A percentile compares a stretch with the other conserved stretches of the same genome.
Conservation (phyloP, 1,140 invertebrate genomes). For the Papilio aristodemus region DNA sequence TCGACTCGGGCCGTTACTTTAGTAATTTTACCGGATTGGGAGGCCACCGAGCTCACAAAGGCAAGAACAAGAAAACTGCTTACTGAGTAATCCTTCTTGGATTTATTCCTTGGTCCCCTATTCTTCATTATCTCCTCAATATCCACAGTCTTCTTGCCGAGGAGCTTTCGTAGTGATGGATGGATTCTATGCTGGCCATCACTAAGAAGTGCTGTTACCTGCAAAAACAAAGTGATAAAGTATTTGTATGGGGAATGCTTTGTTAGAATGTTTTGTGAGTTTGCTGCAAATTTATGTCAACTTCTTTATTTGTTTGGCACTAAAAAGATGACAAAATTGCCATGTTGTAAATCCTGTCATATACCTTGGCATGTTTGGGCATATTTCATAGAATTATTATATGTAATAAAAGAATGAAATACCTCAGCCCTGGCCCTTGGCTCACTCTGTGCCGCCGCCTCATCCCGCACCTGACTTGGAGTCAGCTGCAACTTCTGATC, state of each 20-base stretch:
- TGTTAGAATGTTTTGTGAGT: no score
- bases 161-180: slow-evolving; percentile 85
- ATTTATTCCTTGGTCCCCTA: slow-evolving; percentile 71
- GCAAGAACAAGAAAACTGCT: slow-evolving; percentile 33
- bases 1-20: no score
- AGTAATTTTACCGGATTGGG: no score
- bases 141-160: slow-evolving; percentile 81
- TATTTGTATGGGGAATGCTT: no score
- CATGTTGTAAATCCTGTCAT: no score
- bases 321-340: no score
- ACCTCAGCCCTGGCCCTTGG: slow-evolving; percentile 65
- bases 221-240: slow-evolving; percentile 20
- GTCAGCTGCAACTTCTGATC: slow-evolving; percentile 82
- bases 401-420: no score
- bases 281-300: no score
- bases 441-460: slow-evolving; percentile 62
- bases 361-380: no score
- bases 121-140: slow-evolving; percentile 67
- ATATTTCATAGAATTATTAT: no score
- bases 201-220: slow-evolving; percentile 62
- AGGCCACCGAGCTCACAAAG: no score
- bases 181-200: slow-evolving; percentile 84
- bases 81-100: slow-evolving; percentile 68
- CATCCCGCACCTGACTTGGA: slow-evolving; percentile 70
- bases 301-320: no score